These are phyloP conservation scores for Brotula barbata DNA, from an alignment of 2,797 vertebrate species.

Conservation along the genomic window DNA sequence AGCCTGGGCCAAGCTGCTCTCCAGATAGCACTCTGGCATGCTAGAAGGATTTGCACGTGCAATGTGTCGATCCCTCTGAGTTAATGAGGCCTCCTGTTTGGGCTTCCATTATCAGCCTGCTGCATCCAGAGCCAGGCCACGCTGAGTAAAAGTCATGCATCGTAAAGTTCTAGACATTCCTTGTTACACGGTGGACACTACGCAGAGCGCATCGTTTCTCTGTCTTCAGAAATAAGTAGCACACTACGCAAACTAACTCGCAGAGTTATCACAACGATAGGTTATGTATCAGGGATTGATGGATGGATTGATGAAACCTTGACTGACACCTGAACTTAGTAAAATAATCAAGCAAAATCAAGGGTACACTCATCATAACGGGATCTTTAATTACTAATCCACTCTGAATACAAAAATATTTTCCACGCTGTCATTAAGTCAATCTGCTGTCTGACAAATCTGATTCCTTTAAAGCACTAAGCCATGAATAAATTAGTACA, in stretches of 20 bases:
- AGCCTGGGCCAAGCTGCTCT: constrained; percentile 41
- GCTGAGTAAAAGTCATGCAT: constrained; percentile 38
- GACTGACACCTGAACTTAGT: constrained; percentile 14
- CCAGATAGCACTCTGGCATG: constrained; percentile 22
- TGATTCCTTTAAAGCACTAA: constrained; percentile 50
- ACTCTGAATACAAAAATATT: constrained; percentile 53
- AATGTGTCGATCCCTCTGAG: constrained; percentile 56
- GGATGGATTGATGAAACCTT: constrained; percentile 4
- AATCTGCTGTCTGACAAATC: constrained; percentile 60
- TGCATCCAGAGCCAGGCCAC: constrained; percentile 42
- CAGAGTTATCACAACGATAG: no score
- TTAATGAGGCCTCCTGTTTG: constrained; percentile 68
- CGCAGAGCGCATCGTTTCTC: constrained; percentile 55
- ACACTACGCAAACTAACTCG: no score
- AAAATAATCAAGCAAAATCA: constrained; percentile 2
- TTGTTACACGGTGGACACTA: constrained; percentile 44
- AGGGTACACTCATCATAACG: constrained; percentile 21
- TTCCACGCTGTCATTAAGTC: constrained; percentile 20
- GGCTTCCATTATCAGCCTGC: constrained; percentile 58
- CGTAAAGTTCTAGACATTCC: constrained; percentile 48
- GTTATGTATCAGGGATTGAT: no score
- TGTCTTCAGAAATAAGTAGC: constrained; percentile 30
- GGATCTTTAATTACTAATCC: constrained; percentile 40
- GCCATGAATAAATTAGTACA: constrained; percentile 40
- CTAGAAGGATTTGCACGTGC: constrained; percentile 51